Base-by-base conservation (phyloP, 2,888 invertebrate species). In the Lasioglossum villosulum region DNA sequence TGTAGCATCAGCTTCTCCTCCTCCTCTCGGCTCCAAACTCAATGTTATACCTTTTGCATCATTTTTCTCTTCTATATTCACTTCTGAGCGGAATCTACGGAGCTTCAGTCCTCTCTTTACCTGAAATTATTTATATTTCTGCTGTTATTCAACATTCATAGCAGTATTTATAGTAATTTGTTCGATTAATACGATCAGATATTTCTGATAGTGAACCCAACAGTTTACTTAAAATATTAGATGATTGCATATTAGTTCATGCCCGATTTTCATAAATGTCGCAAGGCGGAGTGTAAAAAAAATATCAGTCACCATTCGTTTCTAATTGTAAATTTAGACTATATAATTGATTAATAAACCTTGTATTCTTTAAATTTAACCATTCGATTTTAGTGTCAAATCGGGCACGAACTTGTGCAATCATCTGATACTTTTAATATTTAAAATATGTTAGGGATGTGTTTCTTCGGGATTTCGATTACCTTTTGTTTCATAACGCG, bases 81-180 rank as follows among this genome's bases (percentile, higher is more conserved):
- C 94, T 93, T 95, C 94, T 79, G 96, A 94, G 39, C 94, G 93
- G 89, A 95, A 95, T 90, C 95, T 92, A 39, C 95, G 94, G 75
- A 95, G 93, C 78, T 94, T 94, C 75, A 95, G 90, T 30, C 95
- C 95, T 48, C 95, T 93, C 83, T 95, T 95, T 83, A 95, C 93
- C 95, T 95, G 82, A 30, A 83, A 83, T 81, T 70, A 82, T 73
- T 70, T 56, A 52, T 48, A 75, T 30, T 30, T 30, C 10, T 34
- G 5, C 1, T 37, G 19, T 39, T 73, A 72, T 39, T 39, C 56
- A 37, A 37, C 30, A 68, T 27, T 19, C n/a, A 8, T 16, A 14
- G 14, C 5, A 19, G 8, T 34, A 42, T 30, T 39, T 63, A 19
- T n/a, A 23, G 34, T 19, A 45, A 12, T 37, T 27, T 45, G 52